Percentiles rank a stretch among this genome's conserved stretches.
phyloP scores from a whole-genome alignment of 2,888 invertebrate species.

The Thera britannica region DNA sequence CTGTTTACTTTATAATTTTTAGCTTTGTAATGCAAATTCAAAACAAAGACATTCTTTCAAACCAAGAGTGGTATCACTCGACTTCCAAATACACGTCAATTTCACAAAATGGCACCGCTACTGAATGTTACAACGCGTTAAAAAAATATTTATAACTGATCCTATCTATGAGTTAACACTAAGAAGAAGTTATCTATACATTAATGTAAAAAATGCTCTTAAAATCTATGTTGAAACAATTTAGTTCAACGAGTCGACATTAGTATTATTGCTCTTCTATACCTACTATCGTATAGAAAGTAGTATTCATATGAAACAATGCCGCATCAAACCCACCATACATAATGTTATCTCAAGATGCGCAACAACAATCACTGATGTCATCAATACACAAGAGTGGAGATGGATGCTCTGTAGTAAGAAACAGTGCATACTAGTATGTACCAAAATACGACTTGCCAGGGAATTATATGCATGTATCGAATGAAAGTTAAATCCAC shows the following conservation, averaged over 20 bases:
- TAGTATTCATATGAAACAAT: slow-evolving; percentile 48
- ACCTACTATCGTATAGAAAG: slow-evolving; percentile 56
- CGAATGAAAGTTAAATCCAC: too few relatives aligned
- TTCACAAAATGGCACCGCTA: slow-evolving; percentile 76
- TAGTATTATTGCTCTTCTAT: slow-evolving; percentile 64
- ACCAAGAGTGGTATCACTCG: slow-evolving; percentile 39
- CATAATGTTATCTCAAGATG: slow-evolving; percentile 67
- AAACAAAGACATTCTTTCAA: slow-evolving; percentile 21
- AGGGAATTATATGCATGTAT: neutral
- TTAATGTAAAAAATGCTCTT: slow-evolving; percentile 66
- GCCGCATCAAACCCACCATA: slow-evolving; percentile 42
- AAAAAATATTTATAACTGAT: slow-evolving; percentile 66
- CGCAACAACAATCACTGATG: slow-evolving; percentile 51
- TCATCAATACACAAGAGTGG: neutral
- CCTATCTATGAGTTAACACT: slow-evolving; percentile 68
- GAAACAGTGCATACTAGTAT: neutral
- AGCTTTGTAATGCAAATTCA: slow-evolving; percentile 7
- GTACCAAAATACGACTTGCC: neutral
- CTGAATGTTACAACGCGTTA: slow-evolving; percentile 64
- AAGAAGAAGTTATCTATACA: slow-evolving; percentile 67
- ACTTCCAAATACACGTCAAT: slow-evolving; percentile 53
- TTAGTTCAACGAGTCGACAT: slow-evolving; percentile 59
- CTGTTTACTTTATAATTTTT: slow-evolving; percentile 23
- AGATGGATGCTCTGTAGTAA: neutral
- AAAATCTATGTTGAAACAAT: slow-evolving; percentile 60